Conservation (phyloP, 1,140 invertebrate species). For the Cydia amplana region DNA sequence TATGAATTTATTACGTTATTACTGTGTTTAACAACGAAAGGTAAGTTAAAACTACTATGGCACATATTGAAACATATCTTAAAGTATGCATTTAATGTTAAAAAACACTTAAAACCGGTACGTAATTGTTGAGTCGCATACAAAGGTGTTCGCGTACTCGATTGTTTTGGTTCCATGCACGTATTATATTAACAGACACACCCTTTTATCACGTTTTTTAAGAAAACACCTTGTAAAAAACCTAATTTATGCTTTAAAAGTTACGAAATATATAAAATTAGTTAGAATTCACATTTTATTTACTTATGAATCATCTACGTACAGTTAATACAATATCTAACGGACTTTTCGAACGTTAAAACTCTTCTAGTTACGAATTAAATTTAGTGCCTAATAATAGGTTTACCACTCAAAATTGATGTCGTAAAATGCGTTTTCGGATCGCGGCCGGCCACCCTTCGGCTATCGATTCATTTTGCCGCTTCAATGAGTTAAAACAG, state of each 20-base stretch:
- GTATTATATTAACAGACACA: slow-evolving; percentile 18
- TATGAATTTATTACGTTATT: slow-evolving; percentile 47
- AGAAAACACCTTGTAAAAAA: background rate
- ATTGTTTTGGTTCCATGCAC: slow-evolving; percentile 22
- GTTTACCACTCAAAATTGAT: slow-evolving; percentile 19
- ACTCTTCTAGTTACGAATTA: slow-evolving; percentile 6
- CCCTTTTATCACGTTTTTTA: slow-evolving; percentile 18
- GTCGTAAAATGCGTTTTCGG: slow-evolving; percentile 1
- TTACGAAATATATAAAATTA: background rate
- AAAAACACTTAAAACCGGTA: slow-evolving; percentile 12
- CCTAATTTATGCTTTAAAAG: background rate
- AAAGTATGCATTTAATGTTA: background rate
- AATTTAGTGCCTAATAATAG: slow-evolving; percentile 21
- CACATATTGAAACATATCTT: background rate
- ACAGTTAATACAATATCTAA: background rate
- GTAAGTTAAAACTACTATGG: slow-evolving; percentile 44
- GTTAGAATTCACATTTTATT: background rate
- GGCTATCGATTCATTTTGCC: slow-evolving; percentile 9
- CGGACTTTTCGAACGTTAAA: slow-evolving; percentile 7
- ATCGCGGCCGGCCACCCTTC: background rate
- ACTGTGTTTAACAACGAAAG: slow-evolving; percentile 42
- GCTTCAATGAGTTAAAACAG: slow-evolving; percentile 25
- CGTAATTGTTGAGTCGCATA: background rate
- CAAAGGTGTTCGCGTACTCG: slow-evolving; percentile 1
- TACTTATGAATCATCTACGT: background rate